These are phyloP conservation scores for Sycophila sp. DNA, from an alignment of 1,140 invertebrate genomes.

Conservation along the genomic window DNA sequence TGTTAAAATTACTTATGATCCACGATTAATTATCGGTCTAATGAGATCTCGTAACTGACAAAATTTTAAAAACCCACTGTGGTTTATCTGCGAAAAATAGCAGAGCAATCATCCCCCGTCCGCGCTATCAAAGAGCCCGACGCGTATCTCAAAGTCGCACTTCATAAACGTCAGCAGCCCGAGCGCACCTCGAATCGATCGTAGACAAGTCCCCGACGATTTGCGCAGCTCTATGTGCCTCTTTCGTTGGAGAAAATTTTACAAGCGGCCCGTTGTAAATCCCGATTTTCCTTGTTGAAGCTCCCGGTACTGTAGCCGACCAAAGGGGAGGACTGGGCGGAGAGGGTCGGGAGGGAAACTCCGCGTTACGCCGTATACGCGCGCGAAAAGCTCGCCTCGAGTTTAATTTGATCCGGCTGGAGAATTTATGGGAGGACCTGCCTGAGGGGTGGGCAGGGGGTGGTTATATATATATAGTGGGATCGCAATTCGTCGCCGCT, in stretches of 20 bases:
- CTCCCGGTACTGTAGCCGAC: too few species aligned
- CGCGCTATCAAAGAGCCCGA: too few species aligned
- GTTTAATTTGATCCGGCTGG: slow-evolving; percentile 9
- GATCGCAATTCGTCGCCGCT: neutral
- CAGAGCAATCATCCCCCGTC: too few species aligned
- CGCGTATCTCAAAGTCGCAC: too few species aligned
- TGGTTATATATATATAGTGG: too few species aligned
- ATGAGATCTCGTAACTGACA: too few species aligned
- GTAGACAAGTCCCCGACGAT: neutral
- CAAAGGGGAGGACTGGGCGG: neutral
- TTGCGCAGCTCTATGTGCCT: too few species aligned
- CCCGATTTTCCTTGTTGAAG: neutral
- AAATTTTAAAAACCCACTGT: too few species aligned
- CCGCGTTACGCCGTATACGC: too few species aligned
- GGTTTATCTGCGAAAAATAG: too few species aligned
- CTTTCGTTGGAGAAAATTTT: slow-evolving; percentile 8
- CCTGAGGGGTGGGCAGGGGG: neutral
- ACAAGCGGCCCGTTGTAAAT: neutral
- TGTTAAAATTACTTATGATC: too few species aligned
- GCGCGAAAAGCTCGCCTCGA: neutral
- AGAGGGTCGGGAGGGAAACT: neutral
- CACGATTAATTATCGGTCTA: too few species aligned
- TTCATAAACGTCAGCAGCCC: slow-evolving; percentile 3
- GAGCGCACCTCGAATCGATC: neutral
- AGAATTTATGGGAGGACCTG: neutral